phyloP scores from a whole-genome alignment of 2,888 invertebrate genomes.

The Buathra laborator region DNA sequence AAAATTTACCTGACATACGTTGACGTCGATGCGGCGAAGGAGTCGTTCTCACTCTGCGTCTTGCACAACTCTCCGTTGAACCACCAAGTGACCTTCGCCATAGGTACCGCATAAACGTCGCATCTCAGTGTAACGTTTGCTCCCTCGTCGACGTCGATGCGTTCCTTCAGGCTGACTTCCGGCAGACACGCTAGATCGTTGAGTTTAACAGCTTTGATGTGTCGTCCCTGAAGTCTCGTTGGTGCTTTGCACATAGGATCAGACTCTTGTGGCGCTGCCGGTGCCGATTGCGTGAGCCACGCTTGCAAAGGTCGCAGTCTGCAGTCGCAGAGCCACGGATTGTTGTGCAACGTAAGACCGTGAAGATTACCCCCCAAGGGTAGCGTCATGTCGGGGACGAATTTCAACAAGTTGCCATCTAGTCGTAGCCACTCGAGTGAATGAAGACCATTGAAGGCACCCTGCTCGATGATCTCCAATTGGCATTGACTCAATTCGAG shows the following conservation, averaged over 20 bases:
- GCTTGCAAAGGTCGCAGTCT: constrained; percentile 91
- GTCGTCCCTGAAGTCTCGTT: constrained; percentile 88
- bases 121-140: constrained; percentile 93
- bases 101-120: constrained; percentile 92
- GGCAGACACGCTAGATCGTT: constrained; percentile 94
- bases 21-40: constrained; percentile 71
- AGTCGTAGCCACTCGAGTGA: constrained; percentile 94
- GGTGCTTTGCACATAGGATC: constrained; percentile 93
- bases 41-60: constrained; percentile 89
- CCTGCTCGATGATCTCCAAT: constrained; percentile 91
- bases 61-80: constrained; percentile 91
- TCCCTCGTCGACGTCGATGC: constrained; percentile 92
- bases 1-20: constrained; percentile 73
- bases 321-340: constrained; percentile 96
- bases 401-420: constrained; percentile 92
- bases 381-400: constrained; percentile 85
- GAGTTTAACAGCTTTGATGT: constrained; percentile 89
- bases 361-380: constrained; percentile 91
- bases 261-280: constrained; percentile 91
- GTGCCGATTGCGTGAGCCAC: constrained; percentile 90
- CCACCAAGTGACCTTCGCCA: constrained; percentile 93
- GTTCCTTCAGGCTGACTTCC: constrained; percentile 91
- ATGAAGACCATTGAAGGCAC: constrained; percentile 93
- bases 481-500: constrained; percentile 94
- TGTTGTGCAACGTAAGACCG: constrained; percentile 93